Percentiles rank a stretch among this genome's conserved stretches.
phyloP scores from a whole-genome alignment of 1,140 invertebrate species.

The Campodea augens region DNA sequence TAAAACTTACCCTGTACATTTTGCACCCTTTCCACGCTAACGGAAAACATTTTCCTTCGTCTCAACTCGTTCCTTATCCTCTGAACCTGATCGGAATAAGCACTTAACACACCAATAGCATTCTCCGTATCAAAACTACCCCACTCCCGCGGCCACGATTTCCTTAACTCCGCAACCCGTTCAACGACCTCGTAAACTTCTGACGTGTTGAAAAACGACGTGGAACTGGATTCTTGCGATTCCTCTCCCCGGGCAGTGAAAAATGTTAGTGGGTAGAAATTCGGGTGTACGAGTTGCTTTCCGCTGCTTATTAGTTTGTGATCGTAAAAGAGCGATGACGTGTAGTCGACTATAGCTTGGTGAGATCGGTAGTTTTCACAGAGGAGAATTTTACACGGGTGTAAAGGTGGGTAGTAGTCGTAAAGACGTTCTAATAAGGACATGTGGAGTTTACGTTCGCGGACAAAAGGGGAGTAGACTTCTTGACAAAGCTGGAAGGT shows the following conservation, averaged over 20 bases:
- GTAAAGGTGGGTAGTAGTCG: constrained; percentile 49
- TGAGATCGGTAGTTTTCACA: constrained; percentile 76
- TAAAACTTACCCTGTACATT: constrained; percentile 53
- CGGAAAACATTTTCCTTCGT: constrained; percentile 46
- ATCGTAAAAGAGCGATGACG: constrained; percentile 65
- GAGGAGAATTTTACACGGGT: constrained; percentile 60
- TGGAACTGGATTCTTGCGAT: constrained; percentile 55
- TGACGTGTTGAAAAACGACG: constrained; percentile 64
- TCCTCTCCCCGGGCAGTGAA: constrained; percentile 62
- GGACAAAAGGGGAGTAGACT: constrained; percentile 57
- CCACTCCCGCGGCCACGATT: constrained; percentile 52
- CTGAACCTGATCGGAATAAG: constrained; percentile 67
- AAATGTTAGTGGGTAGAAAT: constrained; percentile 57
- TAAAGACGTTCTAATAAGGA: constrained; percentile 64
- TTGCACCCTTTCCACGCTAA: constrained; percentile 66
- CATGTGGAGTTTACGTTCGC: constrained; percentile 52
- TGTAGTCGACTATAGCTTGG: constrained; percentile 58
- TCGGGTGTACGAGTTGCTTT: constrained; percentile 41
- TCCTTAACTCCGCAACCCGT: constrained; percentile 42
- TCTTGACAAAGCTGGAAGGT: constrained; percentile 40
- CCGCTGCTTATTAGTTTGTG: constrained; percentile 50
- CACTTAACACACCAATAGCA: constrained; percentile 64
- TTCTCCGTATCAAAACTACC: constrained; percentile 44
- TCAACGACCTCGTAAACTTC: constrained; percentile 63
- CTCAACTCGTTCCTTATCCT: constrained; percentile 58